Evolutionary conservation across 2,888 invertebrate genomes (phyloP).

Genomic region (Hecatera dysodea): DNA sequence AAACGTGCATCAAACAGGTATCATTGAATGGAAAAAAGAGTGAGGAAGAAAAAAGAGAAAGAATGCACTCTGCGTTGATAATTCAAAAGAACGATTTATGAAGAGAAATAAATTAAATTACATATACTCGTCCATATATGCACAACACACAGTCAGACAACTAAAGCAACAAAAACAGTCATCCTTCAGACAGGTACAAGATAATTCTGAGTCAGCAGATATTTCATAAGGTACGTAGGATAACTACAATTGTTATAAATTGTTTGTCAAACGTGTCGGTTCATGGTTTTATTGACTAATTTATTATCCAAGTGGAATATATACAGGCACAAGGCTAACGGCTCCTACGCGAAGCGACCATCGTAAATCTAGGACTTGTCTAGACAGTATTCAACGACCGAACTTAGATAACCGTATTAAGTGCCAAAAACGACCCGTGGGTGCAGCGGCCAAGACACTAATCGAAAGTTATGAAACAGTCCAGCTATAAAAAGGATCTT

Average conservation of each 20-base stretch:
- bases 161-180: conserved; percentile 4
- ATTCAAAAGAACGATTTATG: neutral
- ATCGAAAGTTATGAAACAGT: conserved; percentile 60
- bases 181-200: conserved; percentile 45
- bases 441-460: conserved; percentile 67
- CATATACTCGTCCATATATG: neutral
- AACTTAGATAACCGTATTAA: conserved; percentile 71
- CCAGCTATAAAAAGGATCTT: conserved; percentile 20
- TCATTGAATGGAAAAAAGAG: conserved; percentile 13
- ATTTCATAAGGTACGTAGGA: conserved; percentile 68
- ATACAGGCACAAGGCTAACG: conserved; percentile 83
- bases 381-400: conserved; percentile 69
- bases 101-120: neutral
- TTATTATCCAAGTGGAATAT: conserved; percentile 76
- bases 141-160: neutral
- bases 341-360: conserved; percentile 86
- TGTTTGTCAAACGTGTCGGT: conserved; percentile 79
- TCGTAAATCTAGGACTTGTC: conserved; percentile 84
- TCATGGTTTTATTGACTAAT: conserved; percentile 75
- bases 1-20: conserved; percentile 6
- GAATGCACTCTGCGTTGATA: neutral
- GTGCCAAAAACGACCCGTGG: conserved; percentile 76
- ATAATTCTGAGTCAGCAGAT: conserved; percentile 54
- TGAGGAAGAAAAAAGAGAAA: too few species aligned
- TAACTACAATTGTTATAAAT: conserved; percentile 72